Conservation (phyloP, 2,113 vertebrate species). For the Ammospiza caudacuta region DNA sequence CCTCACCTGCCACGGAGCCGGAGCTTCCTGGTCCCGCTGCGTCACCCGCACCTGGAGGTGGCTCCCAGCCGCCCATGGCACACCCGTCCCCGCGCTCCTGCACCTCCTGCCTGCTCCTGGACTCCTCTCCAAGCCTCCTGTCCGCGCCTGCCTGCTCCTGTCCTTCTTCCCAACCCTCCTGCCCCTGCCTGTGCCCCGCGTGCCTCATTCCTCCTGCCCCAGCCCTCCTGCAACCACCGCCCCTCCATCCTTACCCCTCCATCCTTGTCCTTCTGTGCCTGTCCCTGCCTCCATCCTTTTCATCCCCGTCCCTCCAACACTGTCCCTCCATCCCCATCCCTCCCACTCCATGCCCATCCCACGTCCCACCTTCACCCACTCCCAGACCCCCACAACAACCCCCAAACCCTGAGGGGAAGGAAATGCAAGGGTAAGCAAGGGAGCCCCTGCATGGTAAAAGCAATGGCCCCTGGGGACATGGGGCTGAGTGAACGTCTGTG, state of each 20-base stretch:
- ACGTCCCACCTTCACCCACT: background rate
- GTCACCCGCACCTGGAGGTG: background rate
- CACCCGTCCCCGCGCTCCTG: background rate
- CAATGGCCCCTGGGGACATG: background rate
- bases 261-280: background rate
- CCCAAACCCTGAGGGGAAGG: background rate
- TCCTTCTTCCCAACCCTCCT: background rate
- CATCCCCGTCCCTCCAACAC: background rate
- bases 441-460: too few relatives aligned
- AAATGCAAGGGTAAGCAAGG: accelerated
- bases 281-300: background rate
- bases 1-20: background rate
- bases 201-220: background rate
- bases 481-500: background rate
- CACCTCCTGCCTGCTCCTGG: background rate
- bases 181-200: background rate
- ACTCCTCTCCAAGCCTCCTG: background rate
- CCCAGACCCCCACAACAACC: background rate
- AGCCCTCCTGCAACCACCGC: background rate
- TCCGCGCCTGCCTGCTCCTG: background rate
- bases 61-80: background rate
- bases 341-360: background rate
- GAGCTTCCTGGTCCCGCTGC: background rate
- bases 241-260: background rate
- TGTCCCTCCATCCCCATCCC: background rate